Percentiles rank a stretch among this genome's conserved stretches.
Conservation (phyloP, 92 coral and sea anemone species). For the Palythoa caribaeorum region DNA sequence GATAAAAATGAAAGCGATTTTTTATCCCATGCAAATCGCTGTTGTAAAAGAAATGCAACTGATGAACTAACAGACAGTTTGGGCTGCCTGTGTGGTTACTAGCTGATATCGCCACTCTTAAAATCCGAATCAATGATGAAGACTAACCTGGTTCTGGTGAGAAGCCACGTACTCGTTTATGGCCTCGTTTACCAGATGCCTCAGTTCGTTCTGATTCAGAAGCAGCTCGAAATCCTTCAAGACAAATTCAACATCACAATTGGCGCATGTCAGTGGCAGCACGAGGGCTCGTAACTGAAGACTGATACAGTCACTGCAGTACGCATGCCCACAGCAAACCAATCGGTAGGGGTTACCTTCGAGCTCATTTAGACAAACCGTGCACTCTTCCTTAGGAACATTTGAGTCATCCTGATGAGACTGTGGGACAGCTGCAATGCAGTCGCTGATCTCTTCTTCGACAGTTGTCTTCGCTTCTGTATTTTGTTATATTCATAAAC, state of each 20-base stretch:
- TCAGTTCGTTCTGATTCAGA: constrained; percentile 51
- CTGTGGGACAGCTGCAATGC: constrained; percentile 40
- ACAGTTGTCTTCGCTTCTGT: constrained; percentile 58
- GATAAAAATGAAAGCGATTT: too few species aligned
- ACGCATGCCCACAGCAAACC: constrained; percentile 89
- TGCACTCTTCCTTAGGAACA: constrained; percentile 59
- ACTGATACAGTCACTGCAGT: constrained; percentile 71
- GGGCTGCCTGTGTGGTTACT: too few species aligned
- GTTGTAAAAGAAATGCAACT: too few species aligned
- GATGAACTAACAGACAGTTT: too few species aligned
- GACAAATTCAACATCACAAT: constrained; percentile 66
- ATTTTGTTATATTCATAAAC: background rate
- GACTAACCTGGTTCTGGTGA: constrained; percentile 58
- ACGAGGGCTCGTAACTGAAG: constrained; percentile 68
- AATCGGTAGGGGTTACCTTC: constrained; percentile 72
- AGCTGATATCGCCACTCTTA: too few species aligned
- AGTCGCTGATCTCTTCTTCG: constrained; percentile 46
- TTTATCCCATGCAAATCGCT: too few species aligned
- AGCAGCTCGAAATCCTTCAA: constrained; percentile 70
- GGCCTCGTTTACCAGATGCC: constrained; percentile 49
- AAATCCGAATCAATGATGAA: too few species aligned
- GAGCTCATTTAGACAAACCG: constrained; percentile 77
- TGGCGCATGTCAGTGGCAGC: constrained; percentile 81
- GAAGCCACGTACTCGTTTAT: constrained; percentile 57
- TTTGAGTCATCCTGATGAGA: constrained; percentile 11